Evolutionary conservation across 1,140 invertebrate genomes (phyloP).

Genomic region (Chionoecetes opilio): DNA sequence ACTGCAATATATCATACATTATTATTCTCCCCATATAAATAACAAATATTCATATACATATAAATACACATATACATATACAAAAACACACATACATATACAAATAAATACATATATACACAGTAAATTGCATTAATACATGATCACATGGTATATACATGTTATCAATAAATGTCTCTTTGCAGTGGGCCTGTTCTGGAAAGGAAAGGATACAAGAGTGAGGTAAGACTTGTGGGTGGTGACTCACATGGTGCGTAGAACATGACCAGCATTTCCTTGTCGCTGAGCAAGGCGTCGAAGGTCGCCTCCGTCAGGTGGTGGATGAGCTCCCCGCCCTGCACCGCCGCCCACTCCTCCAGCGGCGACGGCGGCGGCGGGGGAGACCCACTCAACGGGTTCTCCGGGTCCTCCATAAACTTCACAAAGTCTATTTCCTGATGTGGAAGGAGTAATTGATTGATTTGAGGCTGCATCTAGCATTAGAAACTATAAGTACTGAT

Average conservation of each 20-base stretch:
- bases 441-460: slow-evolving; percentile 76
- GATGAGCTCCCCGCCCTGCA: slow-evolving; percentile 84
- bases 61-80: no score
- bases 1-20: no score
- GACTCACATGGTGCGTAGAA: slow-evolving; percentile 87
- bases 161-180: no score
- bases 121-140: no score
- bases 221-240: no score
- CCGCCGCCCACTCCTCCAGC: slow-evolving; percentile 84
- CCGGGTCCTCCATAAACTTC: slow-evolving; percentile 88
- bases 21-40: no score
- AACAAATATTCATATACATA: no score
- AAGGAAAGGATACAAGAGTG: no score
- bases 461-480: neutral
- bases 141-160: no score
- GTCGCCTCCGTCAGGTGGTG: slow-evolving; percentile 85
- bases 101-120: no score
- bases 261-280: slow-evolving; percentile 86
- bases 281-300: slow-evolving; percentile 85
- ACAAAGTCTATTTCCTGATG: slow-evolving; percentile 87
- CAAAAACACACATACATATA: no score
- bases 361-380: slow-evolving; percentile 82
- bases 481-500: neutral
- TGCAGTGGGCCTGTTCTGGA: no score
- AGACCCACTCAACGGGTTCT: slow-evolving; percentile 83